Percentiles rank a stretch among this genome's conserved stretches.
phyloP scores from a whole-genome alignment of 2,888 invertebrate species.

The Eupithecia tripunctaria region DNA sequence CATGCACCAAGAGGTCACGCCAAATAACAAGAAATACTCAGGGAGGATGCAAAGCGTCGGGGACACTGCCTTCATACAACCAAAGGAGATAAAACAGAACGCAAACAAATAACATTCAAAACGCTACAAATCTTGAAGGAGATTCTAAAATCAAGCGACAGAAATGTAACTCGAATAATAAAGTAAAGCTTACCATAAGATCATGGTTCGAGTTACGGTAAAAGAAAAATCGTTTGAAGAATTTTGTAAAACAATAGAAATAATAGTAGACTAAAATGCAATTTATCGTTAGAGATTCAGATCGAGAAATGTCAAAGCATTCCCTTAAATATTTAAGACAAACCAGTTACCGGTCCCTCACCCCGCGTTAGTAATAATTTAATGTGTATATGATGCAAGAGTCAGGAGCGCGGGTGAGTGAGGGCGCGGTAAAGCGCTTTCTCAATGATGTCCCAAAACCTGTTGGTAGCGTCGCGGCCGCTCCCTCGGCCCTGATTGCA shows the following conservation, averaged over 20 bases:
- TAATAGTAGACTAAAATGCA: conserved; percentile 59
- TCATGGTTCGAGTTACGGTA: conserved; percentile 64
- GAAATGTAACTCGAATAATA: conserved; percentile 59
- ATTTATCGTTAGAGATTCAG: conserved; percentile 50
- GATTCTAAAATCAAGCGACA: conserved; percentile 69
- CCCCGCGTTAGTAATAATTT: conserved; percentile 36
- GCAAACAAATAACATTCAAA: conserved; percentile 70
- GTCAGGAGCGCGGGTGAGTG: conserved; percentile 28
- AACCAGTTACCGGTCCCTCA: conserved; percentile 65
- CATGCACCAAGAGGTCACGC: conserved; percentile 86
- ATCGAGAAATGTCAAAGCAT: conserved; percentile 66
- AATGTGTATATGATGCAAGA: not conserved
- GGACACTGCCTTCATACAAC: conserved; percentile 85
- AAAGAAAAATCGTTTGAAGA: conserved; percentile 59
- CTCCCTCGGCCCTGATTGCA: conserved; percentile 84
- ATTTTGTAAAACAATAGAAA: conserved; percentile 60
- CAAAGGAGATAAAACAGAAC: conserved; percentile 76
- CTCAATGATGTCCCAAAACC: conserved; percentile 79
- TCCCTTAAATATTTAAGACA: conserved; percentile 60
- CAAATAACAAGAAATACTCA: conserved; percentile 72
- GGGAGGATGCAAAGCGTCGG: conserved; percentile 84
- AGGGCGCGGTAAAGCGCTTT: conserved; percentile 45
- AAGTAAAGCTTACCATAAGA: conserved; percentile 70
- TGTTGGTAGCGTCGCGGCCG: conserved; percentile 78
- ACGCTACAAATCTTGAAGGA: conserved; percentile 64